A percentile compares a stretch with the other conserved stretches of the same genome.
These are phyloP conservation scores for Anoura caudifer DNA, from an alignment of 2,113 vertebrate genomes.

Conservation along the genomic window DNA sequence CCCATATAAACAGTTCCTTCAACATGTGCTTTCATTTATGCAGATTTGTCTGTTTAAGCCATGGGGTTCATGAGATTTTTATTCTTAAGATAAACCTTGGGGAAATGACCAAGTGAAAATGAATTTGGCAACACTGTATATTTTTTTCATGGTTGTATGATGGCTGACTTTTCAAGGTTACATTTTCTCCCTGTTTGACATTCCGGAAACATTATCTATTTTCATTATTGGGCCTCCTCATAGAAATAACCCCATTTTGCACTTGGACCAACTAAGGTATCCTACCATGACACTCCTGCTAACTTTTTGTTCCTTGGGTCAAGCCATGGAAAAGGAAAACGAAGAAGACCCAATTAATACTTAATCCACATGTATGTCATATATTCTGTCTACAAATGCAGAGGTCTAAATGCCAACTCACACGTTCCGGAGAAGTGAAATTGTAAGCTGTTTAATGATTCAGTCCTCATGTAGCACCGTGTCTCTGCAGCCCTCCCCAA, in stretches of 20 bases:
- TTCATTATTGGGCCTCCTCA: neutral
- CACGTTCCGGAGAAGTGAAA: neutral
- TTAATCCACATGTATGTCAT: neutral
- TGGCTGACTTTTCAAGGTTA: neutral
- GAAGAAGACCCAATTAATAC: neutral
- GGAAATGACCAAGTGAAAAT: conserved; percentile 13
- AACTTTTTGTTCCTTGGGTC: neutral
- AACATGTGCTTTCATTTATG: conserved; percentile 40
- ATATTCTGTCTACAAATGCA: neutral
- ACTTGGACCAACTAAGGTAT: neutral
- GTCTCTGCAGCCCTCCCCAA: neutral
- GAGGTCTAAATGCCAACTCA: neutral
- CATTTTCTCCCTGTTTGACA: neutral
- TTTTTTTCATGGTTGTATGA: neutral
- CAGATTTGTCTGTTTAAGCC: neutral
- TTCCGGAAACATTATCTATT: neutral
- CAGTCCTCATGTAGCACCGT: neutral
- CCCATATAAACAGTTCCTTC: neutral
- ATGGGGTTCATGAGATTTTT: neutral
- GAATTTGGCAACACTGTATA: neutral
- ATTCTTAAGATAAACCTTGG: neutral
- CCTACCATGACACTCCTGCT: neutral
- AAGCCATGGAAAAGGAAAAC: neutral
- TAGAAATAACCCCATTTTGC: conserved; percentile 13
- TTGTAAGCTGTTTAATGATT: neutral